Evolutionary conservation across 2,888 invertebrate species (phyloP), one percentile per base, ranked within the genome.

Genomic region (Sepioteuthis lessoniana): DNA sequence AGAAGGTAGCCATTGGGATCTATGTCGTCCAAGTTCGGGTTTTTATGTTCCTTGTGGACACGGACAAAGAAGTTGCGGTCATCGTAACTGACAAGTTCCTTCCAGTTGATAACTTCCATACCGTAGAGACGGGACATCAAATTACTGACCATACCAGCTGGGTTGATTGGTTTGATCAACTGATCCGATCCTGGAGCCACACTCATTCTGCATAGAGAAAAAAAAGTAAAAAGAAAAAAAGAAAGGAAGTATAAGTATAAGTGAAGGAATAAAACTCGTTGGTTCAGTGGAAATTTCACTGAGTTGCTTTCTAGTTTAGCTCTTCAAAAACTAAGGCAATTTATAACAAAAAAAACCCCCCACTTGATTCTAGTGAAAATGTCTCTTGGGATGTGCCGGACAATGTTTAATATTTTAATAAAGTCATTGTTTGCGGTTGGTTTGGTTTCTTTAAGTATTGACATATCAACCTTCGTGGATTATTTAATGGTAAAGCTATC

Each of bases 31-130:
- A 96, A 94, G 94, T 96, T 90, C 19, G 96, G 95, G 94, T 96
- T 96, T 31, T 93, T 50, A 35, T 94, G 94, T 21, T 93, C 42
- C n/a, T 97, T 97, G 25, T 97, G 97, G 95, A 98, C 98, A 1
- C 97, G 96, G 28, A 98, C 97, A 96, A 98, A 98, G 97, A 98
- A 98, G 97, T 98, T 98, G 97, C 98, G 98, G 97, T 98, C 98
- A 96, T 98, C 98, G 96, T 98, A 98, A 1, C 98, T 98, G 95
- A 98, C 98, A 13, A 98, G 97, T 96, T 98, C 98, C 0, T 96
- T 97, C 42, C 98, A 97, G 76, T 97, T 97, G 1, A 97, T 96
- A 3, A 98, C 98, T 1, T 97, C 97, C 47, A 98, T 97, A 1
- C 98, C 98, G 96, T 98, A 98, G 0, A 47, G 93, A 50, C 38